phyloP scores from a whole-genome alignment of 2,888 invertebrate species.

The Diadegma fenestrale region DNA sequence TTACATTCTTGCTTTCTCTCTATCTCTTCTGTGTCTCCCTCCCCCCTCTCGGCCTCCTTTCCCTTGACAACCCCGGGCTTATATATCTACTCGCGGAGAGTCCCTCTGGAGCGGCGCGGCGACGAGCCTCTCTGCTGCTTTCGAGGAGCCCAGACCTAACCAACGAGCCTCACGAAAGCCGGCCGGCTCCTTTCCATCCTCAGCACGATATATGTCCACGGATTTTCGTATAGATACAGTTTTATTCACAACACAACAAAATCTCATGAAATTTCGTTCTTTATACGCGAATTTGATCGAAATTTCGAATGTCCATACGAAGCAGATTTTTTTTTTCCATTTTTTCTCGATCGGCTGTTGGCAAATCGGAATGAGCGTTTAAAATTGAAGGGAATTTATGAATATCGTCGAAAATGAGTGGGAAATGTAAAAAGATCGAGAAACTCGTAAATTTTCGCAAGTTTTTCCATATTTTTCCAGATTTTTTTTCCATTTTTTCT shows the following conservation, averaged over 20 bases:
- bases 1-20: slow-evolving; percentile 57
- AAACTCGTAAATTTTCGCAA: no score
- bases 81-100: slow-evolving; percentile 14
- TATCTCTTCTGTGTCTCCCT: slow-evolving; percentile 23
- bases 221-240: slow-evolving; percentile 3
- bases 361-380: no score
- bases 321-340: no score
- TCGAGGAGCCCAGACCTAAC: slow-evolving; percentile 28
- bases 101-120: slow-evolving; percentile 33
- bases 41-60: slow-evolving; percentile 5
- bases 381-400: no score
- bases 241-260: neutral
- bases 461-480: no score
- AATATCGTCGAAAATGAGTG: no score
- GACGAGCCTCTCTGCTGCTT: slow-evolving; percentile 15
- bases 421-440: no score
- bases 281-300: no score
- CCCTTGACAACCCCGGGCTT: neutral
- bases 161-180: slow-evolving; percentile 65
- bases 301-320: no score
- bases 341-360: no score
- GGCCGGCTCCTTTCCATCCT: slow-evolving; percentile 66
- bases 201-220: slow-evolving; percentile 22
- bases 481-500: no score
- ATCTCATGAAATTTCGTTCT: neutral